Percentiles rank a stretch among this genome's conserved stretches.
Evolutionary conservation across 2,888 invertebrate species (phyloP).

Genomic region (Drosophila picticornis): DNA sequence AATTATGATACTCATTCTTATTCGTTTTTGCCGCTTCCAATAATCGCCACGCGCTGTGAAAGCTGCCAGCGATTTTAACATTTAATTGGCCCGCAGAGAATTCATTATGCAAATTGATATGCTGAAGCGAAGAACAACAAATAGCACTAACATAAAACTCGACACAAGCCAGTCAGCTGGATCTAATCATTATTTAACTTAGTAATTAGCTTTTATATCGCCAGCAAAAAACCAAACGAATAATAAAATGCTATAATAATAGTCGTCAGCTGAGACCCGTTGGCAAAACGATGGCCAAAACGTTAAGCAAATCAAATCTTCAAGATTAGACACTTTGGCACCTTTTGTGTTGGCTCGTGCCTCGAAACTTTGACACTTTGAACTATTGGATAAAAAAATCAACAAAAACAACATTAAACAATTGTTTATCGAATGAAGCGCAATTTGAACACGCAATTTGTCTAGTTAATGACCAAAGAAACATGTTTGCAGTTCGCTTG

Average conservation of each 20-base stretch:
- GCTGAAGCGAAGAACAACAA: conserved; percentile 32
- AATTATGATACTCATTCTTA: conserved; percentile 8
- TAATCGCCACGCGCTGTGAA: conserved; percentile 68
- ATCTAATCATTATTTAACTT: conserved; percentile 74
- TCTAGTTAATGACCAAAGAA: not conserved
- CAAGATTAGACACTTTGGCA: conserved; percentile 67
- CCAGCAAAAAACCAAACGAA: conserved; percentile 9
- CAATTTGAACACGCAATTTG: conserved; percentile 7
- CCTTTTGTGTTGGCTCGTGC: conserved; percentile 67
- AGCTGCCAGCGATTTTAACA: conserved; percentile 49
- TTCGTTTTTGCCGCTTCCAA: not conserved
- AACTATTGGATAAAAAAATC: conserved; percentile 31
- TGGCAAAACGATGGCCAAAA: conserved; percentile 41
- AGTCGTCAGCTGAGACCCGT: conserved; percentile 25
- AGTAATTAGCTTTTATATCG: conserved; percentile 65
- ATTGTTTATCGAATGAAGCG: conserved; percentile 6
- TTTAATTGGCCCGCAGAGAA: conserved; percentile 62
- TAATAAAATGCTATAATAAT: conserved; percentile 41
- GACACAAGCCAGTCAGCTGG: conserved; percentile 17
- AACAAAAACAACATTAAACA: not conserved
- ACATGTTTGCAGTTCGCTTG: conserved; percentile 15
- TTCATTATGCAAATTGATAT: conserved; percentile 72
- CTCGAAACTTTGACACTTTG: conserved; percentile 35
- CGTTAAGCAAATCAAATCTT: conserved; percentile 26
- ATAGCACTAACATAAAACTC: not conserved